Percentiles rank a stretch among this genome's conserved stretches.
phyloP scores from a whole-genome alignment of 2,797 vertebrate genomes.

The Erithacus rubecula region DNA sequence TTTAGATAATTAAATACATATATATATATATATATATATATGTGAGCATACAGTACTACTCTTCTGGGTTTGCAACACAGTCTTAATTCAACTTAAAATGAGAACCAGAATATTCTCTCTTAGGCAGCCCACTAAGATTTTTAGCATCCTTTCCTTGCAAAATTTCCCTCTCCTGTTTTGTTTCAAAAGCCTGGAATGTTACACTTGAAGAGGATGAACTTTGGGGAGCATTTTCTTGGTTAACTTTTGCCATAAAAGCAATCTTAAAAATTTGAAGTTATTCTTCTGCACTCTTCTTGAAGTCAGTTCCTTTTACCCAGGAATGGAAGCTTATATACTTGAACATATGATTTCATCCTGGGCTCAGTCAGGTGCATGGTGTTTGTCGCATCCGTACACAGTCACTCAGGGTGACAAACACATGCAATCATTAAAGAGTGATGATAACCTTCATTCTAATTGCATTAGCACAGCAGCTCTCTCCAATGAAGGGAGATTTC shows the following conservation, averaged over 20 bases:
- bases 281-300: conserved; percentile 1
- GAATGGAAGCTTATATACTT: conserved; percentile 15
- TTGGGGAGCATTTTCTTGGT: background rate
- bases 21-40: background rate
- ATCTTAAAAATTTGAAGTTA: conserved; percentile 36
- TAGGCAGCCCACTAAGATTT: background rate
- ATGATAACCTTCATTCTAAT: background rate
- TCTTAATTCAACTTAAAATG: background rate
- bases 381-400: background rate
- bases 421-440: background rate
- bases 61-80: background rate
- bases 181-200: conserved; percentile 47
- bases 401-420: background rate
- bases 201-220: background rate
- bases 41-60: background rate
- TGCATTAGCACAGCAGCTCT: background rate
- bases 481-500: background rate
- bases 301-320: background rate
- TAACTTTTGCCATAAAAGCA: conserved; percentile 9
- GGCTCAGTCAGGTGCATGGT: background rate
- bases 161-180: conserved; percentile 14
- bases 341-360: background rate
- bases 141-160: background rate
- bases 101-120: background rate
- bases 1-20: background rate